Base-by-base conservation (phyloP, 2,113 vertebrate species). In the Cyanistes caeruleus region DNA sequence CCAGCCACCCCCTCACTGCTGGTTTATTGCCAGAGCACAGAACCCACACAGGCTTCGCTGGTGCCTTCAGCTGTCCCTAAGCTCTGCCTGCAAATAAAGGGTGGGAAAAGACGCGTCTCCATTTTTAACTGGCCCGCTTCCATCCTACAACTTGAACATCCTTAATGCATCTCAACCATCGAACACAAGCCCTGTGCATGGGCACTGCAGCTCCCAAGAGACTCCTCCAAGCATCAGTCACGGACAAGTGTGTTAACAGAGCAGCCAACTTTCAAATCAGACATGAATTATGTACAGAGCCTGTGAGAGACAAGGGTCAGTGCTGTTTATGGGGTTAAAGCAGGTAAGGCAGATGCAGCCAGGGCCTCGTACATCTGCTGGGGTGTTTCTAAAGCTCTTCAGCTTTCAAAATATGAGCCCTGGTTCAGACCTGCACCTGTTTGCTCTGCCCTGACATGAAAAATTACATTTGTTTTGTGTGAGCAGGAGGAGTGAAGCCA, bases 181-280 rank as follows among this genome's bases (percentile, higher is more conserved):
- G 2, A 58, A 49, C 15, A 6, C 5, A 8, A 64, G 48, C 46
- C 53, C 20, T 48, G 58, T 13, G 41, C 35, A 41, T 16, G 30
- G 49, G 30, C 5, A 1, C 49, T 53, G 23, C 27, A 20, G 12
- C 13, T 51, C 58, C 72, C 77, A 46, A 1, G 52, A 43, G 58
- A 24, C 39, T 28, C 12, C 49, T 64, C 44, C 41, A 16, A 53
- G 52, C 24, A 67, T 27, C 56, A 86, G 28, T 3, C 67, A 58
- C 0, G 4, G 56, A 62, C 62, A 62, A 76, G n/a, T 3, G 20
- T 4, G 17, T 69, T 60, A 59, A 69, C 1, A 2, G 28, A 46
- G 75, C 51, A 56, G 69, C 11, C 59, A 84, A 0, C 35, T 48
- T 31, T 31, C 24, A 28, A 81, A 91, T 64, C 49, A 39, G 55